Evolutionary conservation across 2,888 invertebrate genomes (phyloP), one percentile per base, ranked within the genome.

Genomic region (Linyphia triangularis): DNA sequence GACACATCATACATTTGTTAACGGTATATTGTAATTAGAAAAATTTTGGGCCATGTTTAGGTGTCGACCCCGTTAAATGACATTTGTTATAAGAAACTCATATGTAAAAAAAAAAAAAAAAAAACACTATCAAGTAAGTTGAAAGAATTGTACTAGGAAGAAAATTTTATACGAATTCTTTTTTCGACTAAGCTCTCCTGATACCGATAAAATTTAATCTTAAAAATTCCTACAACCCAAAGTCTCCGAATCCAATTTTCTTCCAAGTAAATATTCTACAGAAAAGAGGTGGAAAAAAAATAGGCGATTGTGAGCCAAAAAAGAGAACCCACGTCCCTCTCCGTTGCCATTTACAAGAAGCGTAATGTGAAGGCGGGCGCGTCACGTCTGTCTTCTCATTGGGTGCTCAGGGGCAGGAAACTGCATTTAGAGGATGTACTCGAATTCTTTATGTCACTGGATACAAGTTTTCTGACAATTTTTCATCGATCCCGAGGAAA

Each of bases 341-440:
- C 63, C 43, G 83, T 84, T 84, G 73, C 83, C 83, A 84, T 63
- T 73, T 72, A 33, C 65, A 61, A 69, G 73, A 73, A 83, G 65
- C 73, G 73, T 83, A 83, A 83, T 85, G 85, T 72, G 70, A 40
- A 75, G 69, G 63, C 63, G 61, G 43, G 69, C 33, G 72, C 72
- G 79, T 82, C 75, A 81, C 82, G 88, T 86, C 86, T 86, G 88
- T 86, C 81, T 86, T 81, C 81, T 86, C 81, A 79, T 82, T 69
- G 75, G 75, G 72, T 69, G 88, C 79, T 88, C 77, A 72, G 88
- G 77, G 82, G 59, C 82, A 77, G 82, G 82, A 88, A 88, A 88
- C 88, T 88, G 82, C 88, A 83, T 88, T 88, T 83, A 88, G 77
- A 82, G 77, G 82, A 88, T 82, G 88, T 83, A 82, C 81, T 83